Evolutionary conservation across 2,888 invertebrate genomes (phyloP), one percentile per base, ranked within the genome.

Genomic region (Mythimna loreyi): DNA sequence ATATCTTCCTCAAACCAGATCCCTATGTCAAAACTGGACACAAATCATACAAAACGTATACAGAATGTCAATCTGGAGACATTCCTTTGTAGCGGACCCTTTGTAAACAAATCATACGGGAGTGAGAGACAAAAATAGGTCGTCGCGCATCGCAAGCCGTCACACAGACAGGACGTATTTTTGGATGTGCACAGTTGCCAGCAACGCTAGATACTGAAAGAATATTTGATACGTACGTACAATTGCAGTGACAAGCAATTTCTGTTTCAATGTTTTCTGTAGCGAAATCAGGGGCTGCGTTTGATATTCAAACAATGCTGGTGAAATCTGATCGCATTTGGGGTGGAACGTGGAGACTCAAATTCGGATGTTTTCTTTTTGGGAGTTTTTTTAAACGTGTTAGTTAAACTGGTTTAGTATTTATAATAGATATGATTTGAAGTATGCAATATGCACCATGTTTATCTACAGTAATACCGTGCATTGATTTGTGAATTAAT

Each of bases 61-160:
- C 77, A 81, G 71, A 80, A 71, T 73, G 79, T 78, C 78, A 79
- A 78, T 80, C 69, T 59, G n/a, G 53, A 65, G 71, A 79, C 74
- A 85, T 86, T 85, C 84, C 83, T 87, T 85, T 86, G 87, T 86
- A 75, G 64, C 63, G 69, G 81, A 81, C 82, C 87, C 87, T 90
- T 89, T 87, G 90, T 90, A 90, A 90, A 91, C 91, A 92, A 89
- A 90, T 85, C 86, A 84, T 73, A 82, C 73, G 69, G 79, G 72
- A 70, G 61, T 55, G 61, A 53, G 73, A 61, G 75, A 75, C 86
- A 84, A 80, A 91, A 90, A 90, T 90, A 90, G 90, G 90, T 85
- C 88, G 86, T 81, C 81, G 83, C 78, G 71, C 79, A 78, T 80
- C 77, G 79, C 82, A 75, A 62, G 80, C 83, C 72, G 80, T 85